These are phyloP conservation scores for Heterotis niloticus DNA, from an alignment of 2,113 vertebrate genomes.

Conservation along the genomic window DNA sequence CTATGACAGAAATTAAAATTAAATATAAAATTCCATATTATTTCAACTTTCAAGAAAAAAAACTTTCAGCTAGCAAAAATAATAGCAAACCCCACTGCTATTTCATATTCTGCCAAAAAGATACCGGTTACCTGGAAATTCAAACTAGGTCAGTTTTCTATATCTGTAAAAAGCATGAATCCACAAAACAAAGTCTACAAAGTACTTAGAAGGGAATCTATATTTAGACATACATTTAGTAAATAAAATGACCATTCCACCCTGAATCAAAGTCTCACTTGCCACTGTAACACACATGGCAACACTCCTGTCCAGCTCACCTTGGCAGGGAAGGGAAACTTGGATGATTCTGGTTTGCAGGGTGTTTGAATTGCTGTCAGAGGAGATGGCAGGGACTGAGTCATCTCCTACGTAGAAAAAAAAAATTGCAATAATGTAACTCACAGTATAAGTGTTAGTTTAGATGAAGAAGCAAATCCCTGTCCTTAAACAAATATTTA, in stretches of 20 bases:
- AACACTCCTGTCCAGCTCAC: constrained; percentile 63
- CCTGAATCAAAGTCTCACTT: too few species aligned
- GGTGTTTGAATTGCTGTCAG: constrained; percentile 97
- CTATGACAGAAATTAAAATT: neutral
- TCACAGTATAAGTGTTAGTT: too few species aligned
- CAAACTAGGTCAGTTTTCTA: too few species aligned
- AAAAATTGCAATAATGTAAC: neutral
- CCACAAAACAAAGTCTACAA: neutral
- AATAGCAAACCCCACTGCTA: too few species aligned
- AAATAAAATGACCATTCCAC: too few species aligned
- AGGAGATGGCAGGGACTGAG: constrained; percentile 95
- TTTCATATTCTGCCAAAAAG: too few species aligned
- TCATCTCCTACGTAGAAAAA: constrained; percentile 82
- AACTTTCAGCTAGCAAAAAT: neutral
- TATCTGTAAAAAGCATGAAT: neutral
- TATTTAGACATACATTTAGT: too few species aligned
- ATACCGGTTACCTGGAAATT: too few species aligned
- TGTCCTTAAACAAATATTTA: too few species aligned
- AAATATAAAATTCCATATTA: neutral
- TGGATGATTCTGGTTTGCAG: constrained; percentile 97
- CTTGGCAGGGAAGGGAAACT: constrained; percentile 98
- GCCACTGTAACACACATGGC: neutral
- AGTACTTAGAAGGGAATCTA: neutral
- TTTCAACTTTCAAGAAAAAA: neutral
- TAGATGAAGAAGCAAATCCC: too few species aligned